These are phyloP conservation scores for Tragelaphus eurycerus DNA, from an alignment of 2,797 vertebrate genomes.

Conservation along the genomic window DNA sequence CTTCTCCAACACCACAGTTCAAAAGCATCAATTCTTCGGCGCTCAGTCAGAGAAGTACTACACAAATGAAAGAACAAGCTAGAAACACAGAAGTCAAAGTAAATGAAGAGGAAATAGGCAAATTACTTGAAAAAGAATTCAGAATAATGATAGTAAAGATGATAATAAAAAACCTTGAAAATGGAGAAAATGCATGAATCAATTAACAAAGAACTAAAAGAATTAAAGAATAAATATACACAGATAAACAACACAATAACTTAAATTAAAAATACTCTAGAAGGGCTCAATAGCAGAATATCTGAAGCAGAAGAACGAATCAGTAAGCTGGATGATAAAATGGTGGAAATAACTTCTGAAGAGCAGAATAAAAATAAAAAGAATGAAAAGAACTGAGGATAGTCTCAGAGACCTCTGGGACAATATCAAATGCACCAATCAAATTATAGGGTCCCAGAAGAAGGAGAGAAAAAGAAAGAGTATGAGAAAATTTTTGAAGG, in stretches of 20 bases:
- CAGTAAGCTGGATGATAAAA: background rate
- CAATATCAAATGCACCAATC: accelerated
- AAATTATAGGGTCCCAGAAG: background rate
- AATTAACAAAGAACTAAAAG: background rate
- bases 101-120: background rate
- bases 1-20: too few relatives aligned
- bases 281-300: background rate
- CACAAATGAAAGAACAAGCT: background rate
- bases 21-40: too few relatives aligned
- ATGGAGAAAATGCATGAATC: background rate
- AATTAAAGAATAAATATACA: background rate
- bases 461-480: background rate
- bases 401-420: background rate
- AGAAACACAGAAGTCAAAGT: background rate
- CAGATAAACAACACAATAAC: background rate
- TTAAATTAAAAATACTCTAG: background rate
- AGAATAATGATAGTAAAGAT: background rate
- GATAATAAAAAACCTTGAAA: background rate
- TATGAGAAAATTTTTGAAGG: background rate
- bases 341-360: background rate
- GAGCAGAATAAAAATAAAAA: background rate
- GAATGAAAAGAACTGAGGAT: background rate
- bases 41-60: background rate
- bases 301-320: background rate
- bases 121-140: background rate